Evolutionary conservation across 2,113 vertebrate species (phyloP).

Genomic region (Circaetus gallicus): DNA sequence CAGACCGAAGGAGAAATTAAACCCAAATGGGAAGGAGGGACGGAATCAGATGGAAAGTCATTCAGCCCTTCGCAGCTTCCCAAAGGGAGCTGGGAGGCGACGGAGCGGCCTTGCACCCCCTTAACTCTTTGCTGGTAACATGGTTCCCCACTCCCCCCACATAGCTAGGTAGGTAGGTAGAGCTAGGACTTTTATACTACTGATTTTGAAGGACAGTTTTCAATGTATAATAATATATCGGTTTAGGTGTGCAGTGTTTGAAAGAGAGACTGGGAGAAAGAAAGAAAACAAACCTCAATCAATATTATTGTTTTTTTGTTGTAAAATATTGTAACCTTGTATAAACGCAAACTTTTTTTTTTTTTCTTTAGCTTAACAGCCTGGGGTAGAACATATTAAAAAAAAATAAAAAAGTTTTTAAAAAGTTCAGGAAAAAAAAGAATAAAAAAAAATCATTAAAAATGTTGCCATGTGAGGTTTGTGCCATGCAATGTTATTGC

Average conservation of each 20-base stretch:
- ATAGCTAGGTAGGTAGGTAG: constrained; percentile 48
- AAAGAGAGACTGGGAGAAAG: constrained; percentile 53
- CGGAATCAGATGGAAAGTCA: neutral
- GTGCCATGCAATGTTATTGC: constrained; percentile 74
- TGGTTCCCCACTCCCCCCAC: neutral
- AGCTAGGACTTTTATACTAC: constrained; percentile 82
- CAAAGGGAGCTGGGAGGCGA: neutral
- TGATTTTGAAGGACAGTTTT: constrained; percentile 79
- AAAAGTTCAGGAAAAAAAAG: constrained; percentile 64
- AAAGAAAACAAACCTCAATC: constrained; percentile 74
- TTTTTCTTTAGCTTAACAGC: constrained; percentile 73
- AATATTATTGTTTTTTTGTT: constrained; percentile 61
- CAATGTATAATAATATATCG: constrained; percentile 66
- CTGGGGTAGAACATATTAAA: constrained; percentile 71
- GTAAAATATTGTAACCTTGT: constrained; percentile 81
- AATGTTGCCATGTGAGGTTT: constrained; percentile 60
- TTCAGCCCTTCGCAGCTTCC: neutral
- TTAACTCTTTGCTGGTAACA: constrained; percentile 4
- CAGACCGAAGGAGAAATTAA: neutral
- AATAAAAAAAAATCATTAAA: neutral
- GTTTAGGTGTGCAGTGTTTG: constrained; percentile 74
- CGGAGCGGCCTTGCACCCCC: neutral
- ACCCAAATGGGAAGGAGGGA: constrained; percentile 8
- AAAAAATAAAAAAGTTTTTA: constrained; percentile 52
- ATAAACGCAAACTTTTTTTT: constrained; percentile 64